Percentiles rank a stretch among this genome's conserved stretches.
phyloP scores from a whole-genome alignment of 2,797 vertebrate genomes.

The Esox masquinongy region DNA sequence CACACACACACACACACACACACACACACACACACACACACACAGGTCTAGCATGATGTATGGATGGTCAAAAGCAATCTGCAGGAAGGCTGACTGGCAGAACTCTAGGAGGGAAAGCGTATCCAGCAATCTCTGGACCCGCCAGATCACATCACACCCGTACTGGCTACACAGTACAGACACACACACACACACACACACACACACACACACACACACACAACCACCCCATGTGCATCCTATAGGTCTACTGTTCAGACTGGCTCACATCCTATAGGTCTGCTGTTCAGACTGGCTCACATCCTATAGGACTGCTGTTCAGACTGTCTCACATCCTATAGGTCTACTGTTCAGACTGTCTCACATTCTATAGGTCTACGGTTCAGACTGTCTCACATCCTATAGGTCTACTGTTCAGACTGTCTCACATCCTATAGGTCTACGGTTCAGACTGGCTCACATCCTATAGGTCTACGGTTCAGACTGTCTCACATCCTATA shows the following conservation, averaged over 20 bases:
- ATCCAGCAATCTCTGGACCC: slow-evolving; percentile 32
- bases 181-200: slow-evolving; percentile 15
- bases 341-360: no score
- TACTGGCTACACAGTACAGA: neutral
- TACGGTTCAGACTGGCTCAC: no score
- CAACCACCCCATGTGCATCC: neutral
- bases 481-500: no score
- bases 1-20: neutral
- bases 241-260: neutral
- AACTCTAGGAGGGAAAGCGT: slow-evolving; percentile 16
- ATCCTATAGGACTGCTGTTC: no score
- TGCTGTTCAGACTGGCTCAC: no score
- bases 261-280: no score
- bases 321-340: no score
- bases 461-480: no score
- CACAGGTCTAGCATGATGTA: slow-evolving; percentile 19
- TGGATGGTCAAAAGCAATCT: slow-evolving; percentile 38
- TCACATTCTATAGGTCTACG: no score
- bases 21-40: neutral
- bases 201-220: neutral
- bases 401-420: no score
- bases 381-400: no score
- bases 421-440: no score
- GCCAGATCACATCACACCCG: slow-evolving; percentile 36
- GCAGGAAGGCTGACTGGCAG: slow-evolving; percentile 40